Base-by-base conservation (phyloP, 2,888 invertebrate genomes). In the Euzophera pinguis region DNA sequence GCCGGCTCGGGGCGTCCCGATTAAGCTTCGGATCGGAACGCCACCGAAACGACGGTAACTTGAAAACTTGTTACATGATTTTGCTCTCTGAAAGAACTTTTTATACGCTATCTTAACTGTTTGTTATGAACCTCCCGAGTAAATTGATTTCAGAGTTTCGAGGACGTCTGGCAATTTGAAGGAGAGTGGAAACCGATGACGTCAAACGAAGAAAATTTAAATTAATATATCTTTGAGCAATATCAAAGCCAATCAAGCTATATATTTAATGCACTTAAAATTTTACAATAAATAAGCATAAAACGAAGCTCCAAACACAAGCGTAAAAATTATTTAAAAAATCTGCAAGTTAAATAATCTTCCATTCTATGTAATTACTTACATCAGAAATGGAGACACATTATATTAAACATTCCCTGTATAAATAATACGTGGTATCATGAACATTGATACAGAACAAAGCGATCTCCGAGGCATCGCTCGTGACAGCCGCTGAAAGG, bases 1-100 rank as follows among this genome's bases (percentile, higher is more conserved):
- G 61, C 64, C 64, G 82, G 76, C 78, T 81, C 79, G 80, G 77
- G 61, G 66, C 78, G 79, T 66, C 71, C 62, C 81, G 80, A 79
- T 75, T 63, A 57, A 58, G 56, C 74, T 84, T n/a, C 59, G 53
- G 56, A 69, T 75, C 80, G 79, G 63, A 78, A 72, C 82, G 75
- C 65, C 60, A 65, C 77, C 78, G 77, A 74, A 62, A 55, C 56
- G 88, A 89, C 88, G 85, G 61, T 70, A 55, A 56, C 50, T 63
- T 47, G 51, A 57, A 52, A 59, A 43, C 29, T 54, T 59, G 60
- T 59, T 51, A 58, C 60, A 59, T 42, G 39, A 16, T 55, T 49
- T 41, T 38, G 50, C 55, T 60, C 60, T 62, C 48, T 17, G 9
- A 48, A 37, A 4, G 10, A 27, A 27, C 37, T 38, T 48, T 35